Base-by-base conservation (phyloP, 2,113 vertebrate genomes). In the Dascyllus trimaculatus region DNA sequence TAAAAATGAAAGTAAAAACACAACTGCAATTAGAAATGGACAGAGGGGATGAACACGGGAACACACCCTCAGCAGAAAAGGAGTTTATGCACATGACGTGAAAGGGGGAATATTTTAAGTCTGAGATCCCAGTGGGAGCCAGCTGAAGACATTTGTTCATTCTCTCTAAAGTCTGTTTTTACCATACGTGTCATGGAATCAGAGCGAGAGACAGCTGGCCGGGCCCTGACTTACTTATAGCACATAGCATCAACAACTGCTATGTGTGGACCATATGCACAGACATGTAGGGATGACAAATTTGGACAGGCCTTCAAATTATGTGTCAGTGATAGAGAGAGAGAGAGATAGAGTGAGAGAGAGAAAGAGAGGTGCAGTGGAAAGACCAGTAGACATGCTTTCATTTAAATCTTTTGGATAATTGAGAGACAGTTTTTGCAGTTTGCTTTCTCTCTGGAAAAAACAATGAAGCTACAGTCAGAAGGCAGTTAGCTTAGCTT, bases 141-240 rank as follows among this genome's bases (percentile, higher is more conserved):
- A 21, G 43, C 7, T 0, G 48, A 71, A 69, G 43, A 86, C 76
- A 84, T 81, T 73, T 66, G 29, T 58, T 79, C 71, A 49, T 72
- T 85, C 63, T 63, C 25, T 71, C 64, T 69, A 18, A 35, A 73
- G 80, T 85, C 80, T 61, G 73, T 71, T 87, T 89, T 85, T 63
- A 86, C 70, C 51, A 35, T 63, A 66, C 52, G 32, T 53, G 78
- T 68, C 53, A 66, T 51, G 14, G 57, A 78, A 77, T 57, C 58
- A 18, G 25, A 32, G n/a, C 7, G 43, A 60, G 24, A 40, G 60
- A 76, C 91, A 92, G 86, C 91, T 92, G 89, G 69, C 62, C 35
- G 19, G 58, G 60, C 45, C 57, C 54, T 10, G 64, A 60, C 43
- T 84, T 62, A 85, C 71, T 88, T 85, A 75, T 71, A 89, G 75